A percentile compares a stretch with the other conserved stretches of the same genome.
Evolutionary conservation across 2,797 vertebrate species (phyloP).

Genomic region (Pangasius krempfi): DNA sequence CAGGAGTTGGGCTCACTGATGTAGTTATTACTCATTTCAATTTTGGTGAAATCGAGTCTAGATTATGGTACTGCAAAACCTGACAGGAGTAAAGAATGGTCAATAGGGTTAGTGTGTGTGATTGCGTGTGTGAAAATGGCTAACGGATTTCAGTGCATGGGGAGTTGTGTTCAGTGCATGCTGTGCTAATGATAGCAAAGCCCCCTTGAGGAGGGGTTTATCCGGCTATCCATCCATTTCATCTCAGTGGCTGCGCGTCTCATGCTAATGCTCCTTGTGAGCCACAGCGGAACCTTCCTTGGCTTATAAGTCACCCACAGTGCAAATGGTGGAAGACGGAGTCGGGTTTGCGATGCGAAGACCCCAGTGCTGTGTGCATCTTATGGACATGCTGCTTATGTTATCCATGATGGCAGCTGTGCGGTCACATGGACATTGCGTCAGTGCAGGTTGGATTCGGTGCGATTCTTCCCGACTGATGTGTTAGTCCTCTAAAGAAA

Average conservation of each 20-base stretch:
- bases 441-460: constrained; percentile 6
- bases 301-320: neutral
- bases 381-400: constrained; percentile 26
- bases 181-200: constrained; percentile 43
- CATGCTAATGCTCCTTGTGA: constrained; percentile 13
- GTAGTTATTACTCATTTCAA: neutral
- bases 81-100: neutral
- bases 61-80: neutral
- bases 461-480: neutral
- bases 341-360: constrained; percentile 7
- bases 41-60: neutral
- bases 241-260: constrained; percentile 13
- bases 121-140: constrained; percentile 44
- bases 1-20: neutral
- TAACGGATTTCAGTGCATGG: constrained; percentile 69
- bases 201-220: constrained; percentile 8
- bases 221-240: constrained; percentile 17
- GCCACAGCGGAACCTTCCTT: constrained; percentile 32
- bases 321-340: neutral
- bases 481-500: neutral
- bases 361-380: neutral
- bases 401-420: constrained; percentile 8
- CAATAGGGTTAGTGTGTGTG: neutral
- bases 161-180: constrained; percentile 67
- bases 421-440: neutral